These are phyloP conservation scores for Melanchra persicariae DNA, from an alignment of 2,888 invertebrate species.

Conservation along the genomic window DNA sequence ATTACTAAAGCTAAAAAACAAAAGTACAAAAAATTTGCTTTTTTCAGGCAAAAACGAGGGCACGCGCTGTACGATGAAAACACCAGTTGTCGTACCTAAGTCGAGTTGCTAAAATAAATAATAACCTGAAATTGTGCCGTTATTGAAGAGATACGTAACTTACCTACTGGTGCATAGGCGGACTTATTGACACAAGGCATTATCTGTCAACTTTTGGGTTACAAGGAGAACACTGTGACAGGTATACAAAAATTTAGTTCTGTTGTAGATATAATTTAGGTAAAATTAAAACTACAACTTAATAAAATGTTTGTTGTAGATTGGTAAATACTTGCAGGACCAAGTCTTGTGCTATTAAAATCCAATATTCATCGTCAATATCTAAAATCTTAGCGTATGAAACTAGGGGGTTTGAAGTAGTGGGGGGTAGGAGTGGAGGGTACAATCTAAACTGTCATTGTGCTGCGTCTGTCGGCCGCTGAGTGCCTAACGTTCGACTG, in stretches of 20 bases:
- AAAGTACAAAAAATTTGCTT: constrained; percentile 5
- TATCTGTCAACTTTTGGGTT: neutral
- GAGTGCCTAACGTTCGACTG: constrained; percentile 60
- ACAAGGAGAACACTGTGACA: neutral
- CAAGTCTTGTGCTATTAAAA: constrained; percentile 22
- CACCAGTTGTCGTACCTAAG: constrained; percentile 14
- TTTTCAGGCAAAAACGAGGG: constrained; percentile 27
- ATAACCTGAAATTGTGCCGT: too few species aligned
- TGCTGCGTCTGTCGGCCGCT: constrained; percentile 58
- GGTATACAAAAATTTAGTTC: neutral
- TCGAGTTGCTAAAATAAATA: neutral
- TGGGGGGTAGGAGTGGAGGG: constrained; percentile 37
- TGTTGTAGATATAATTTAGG: neutral
- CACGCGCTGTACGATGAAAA: constrained; percentile 5
- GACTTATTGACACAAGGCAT: too few species aligned
- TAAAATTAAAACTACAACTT: too few species aligned
- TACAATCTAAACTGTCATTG: constrained; percentile 68
- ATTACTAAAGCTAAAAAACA: constrained; percentile 1
- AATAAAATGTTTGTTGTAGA: too few species aligned
- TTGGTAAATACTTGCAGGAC: neutral
- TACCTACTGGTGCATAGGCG: too few species aligned
- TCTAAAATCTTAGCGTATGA: constrained; percentile 51
- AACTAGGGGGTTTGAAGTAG: constrained; percentile 36
- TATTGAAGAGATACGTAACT: too few species aligned
- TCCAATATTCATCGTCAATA: constrained; percentile 38